Conservation (phyloP, 2,797 vertebrate species). For the Brachyrhaphis roseni region DNA sequence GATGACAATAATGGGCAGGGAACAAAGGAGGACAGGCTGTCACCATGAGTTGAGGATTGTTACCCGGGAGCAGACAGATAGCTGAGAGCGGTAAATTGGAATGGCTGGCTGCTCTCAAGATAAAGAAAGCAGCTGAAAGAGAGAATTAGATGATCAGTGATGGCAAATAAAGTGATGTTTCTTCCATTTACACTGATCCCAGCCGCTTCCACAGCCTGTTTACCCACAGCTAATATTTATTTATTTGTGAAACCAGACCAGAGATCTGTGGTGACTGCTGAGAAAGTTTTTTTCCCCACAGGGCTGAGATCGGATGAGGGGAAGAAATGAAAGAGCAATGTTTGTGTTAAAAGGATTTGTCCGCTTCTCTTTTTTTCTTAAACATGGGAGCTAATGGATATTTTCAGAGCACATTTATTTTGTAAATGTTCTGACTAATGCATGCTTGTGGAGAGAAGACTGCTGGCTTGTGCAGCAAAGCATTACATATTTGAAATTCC, state of each 20-base stretch:
- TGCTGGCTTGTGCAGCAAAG: conserved; percentile 14
- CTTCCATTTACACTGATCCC: conserved; percentile 50
- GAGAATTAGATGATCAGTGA: conserved; percentile 25
- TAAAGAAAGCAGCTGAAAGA: conserved; percentile 41
- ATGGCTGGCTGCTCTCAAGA: conserved; percentile 39
- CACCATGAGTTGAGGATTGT: conserved; percentile 27
- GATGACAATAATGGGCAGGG: conserved; percentile 32
- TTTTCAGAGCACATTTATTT: conserved; percentile 8
- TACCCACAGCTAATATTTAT: conserved; percentile 2
- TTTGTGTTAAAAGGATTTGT: conserved; percentile 28
- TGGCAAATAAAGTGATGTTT: conserved; percentile 23
- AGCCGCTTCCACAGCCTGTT: conserved; percentile 39
- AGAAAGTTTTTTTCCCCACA: conserved; percentile 34
- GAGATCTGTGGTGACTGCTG: conserved; percentile 31
- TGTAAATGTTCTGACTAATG: conserved; percentile 10
- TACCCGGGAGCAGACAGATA: conserved; percentile 20
- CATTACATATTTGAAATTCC: conserved; percentile 44
- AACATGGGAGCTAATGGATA: conserved; percentile 2
- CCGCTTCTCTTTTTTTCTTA: not conserved
- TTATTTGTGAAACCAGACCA: conserved; percentile 67
- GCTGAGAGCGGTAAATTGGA: conserved; percentile 37
- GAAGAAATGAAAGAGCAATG: conserved; percentile 30
- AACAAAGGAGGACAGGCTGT: conserved; percentile 41
- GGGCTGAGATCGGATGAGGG: conserved; percentile 38
- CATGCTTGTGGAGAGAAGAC: conserved; percentile 13